Evolutionary conservation across 2,797 vertebrate species (phyloP), one percentile per base, ranked within the genome.

Genomic region (Echiichthys vipera): DNA sequence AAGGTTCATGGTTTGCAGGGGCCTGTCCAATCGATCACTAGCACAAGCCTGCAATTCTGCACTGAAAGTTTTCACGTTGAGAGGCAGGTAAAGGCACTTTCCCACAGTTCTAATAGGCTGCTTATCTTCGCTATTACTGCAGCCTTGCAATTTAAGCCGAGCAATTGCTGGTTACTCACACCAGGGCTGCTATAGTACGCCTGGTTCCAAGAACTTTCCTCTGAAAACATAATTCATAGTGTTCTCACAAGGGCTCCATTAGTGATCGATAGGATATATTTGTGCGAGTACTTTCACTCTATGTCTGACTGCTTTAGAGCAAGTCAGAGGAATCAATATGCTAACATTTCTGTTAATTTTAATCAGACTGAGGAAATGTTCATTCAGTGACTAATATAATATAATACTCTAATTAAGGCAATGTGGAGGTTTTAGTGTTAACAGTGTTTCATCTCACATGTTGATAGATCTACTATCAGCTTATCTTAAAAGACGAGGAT

Each of bases 11-110:
- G 65, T 73, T 58, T 15, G 58, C 58, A 37, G 63, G 27, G 47
- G 77, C 74, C 64, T 53, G 57, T 70, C 90, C 68, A 84, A 89
- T 89, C 37, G 43, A 91, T 90, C 75, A 20, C 74, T 14, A 39
- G 67, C 70, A 51, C 67, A 22, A 49, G 74, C 30, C 56, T 71
- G 71, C 30, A 69, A 61, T 73, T 81, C 61, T 47, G 62, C 73
- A 57, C 50, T 40, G 66, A 77, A 66, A 50, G 71, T 73, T 76
- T 81, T 46, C 74, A 59, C 22, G 39, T 78, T 50, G 64, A 0
- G 51, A 64, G 65, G 73, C 74, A 64, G 66, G n/a, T 71, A 80
- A 87, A 84, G 67, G 75, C 81, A 76, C 72, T 83, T 87, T 85
- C 66, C 71, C 74, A 54, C 76, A 55, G 24, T 50, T 67, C 71